Percentiles rank a stretch among this genome's conserved stretches.
Conservation (phyloP, 2,797 vertebrate species). For the Lepidocolaptes lacrymiger region DNA sequence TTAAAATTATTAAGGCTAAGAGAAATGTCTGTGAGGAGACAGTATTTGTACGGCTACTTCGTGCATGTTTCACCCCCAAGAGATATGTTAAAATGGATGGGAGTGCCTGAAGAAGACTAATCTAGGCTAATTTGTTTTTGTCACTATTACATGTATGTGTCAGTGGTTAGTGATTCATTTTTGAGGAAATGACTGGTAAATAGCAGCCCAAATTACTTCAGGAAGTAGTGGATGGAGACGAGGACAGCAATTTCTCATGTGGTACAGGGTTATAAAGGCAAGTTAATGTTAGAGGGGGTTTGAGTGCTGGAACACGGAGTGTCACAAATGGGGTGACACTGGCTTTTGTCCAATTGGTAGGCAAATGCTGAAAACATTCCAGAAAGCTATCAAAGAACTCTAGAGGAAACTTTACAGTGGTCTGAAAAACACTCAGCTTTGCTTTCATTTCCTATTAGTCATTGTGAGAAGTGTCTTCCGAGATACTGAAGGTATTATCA, state of each 20-base stretch:
- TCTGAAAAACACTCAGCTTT: conserved; percentile 34
- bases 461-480: conserved; percentile 26
- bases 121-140: neutral
- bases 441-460: conserved; percentile 59
- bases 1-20: neutral
- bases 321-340: neutral
- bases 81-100: neutral
- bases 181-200: conserved; percentile 17
- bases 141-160: neutral
- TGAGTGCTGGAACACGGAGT: neutral
- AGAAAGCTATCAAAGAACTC: neutral
- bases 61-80: neutral
- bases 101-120: neutral
- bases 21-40: neutral
- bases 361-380: neutral
- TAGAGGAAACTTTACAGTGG: neutral
- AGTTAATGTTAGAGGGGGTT: neutral
- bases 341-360: neutral
- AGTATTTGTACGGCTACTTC: neutral
- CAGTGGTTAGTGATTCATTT: conserved; percentile 1
- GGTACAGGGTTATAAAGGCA: neutral
- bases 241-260: neutral
- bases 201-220: neutral
- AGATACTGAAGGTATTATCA: conserved; percentile 64
- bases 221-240: neutral